phyloP scores from a whole-genome alignment of 2,797 vertebrate species.

The Platalea minor region DNA sequence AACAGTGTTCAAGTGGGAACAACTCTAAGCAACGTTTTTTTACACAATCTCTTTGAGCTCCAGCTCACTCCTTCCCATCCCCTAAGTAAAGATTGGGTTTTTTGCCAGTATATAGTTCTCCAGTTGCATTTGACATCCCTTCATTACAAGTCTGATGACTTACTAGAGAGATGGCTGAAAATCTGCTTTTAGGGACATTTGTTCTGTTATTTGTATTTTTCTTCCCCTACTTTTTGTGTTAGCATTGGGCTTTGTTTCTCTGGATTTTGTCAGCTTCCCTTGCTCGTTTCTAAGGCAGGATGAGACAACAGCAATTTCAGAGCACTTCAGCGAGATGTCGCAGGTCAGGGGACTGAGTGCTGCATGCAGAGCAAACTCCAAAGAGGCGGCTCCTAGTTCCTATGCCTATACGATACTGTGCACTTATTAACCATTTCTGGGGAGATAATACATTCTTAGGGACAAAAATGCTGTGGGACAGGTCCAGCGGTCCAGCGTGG shows the following conservation, averaged over 20 bases:
- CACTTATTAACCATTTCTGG: neutral
- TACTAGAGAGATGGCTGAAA: neutral
- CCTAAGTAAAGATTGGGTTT: neutral
- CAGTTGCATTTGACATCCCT: neutral
- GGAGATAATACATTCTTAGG: neutral
- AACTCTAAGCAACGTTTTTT: neutral
- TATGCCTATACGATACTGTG: accelerated
- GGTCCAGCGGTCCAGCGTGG: accelerated
- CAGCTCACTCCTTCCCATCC: neutral
- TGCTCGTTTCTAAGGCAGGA: neutral
- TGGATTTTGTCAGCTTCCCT: neutral
- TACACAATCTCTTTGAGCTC: neutral
- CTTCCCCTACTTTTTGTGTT: neutral
- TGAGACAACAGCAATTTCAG: neutral
- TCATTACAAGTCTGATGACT: neutral
- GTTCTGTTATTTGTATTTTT: neutral
- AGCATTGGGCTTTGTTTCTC: neutral
- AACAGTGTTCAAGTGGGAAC: neutral
- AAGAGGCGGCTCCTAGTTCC: neutral
- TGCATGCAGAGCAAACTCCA: neutral
- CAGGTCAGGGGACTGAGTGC: neutral
- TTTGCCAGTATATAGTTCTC: neutral
- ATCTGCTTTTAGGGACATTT: neutral
- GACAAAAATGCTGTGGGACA: neutral
- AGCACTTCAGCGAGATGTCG: neutral